Evolutionary conservation across 2,797 vertebrate genomes (phyloP).

Genomic region (Enteromius thamalakanensis): DNA sequence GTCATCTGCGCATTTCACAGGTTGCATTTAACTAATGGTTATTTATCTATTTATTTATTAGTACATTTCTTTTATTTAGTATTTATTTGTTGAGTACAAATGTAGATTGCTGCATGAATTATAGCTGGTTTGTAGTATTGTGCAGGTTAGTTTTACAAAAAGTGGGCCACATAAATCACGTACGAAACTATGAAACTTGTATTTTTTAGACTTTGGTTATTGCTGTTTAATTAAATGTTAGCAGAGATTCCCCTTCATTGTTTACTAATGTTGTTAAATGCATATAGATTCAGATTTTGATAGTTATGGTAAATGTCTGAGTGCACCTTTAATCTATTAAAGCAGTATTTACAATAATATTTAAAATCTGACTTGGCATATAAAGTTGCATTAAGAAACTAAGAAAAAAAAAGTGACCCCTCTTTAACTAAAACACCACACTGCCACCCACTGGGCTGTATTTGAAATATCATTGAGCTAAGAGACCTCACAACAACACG

Average conservation of each 20-base stretch:
- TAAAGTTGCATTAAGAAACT: background rate
- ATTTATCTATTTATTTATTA: background rate
- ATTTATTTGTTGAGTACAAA: background rate
- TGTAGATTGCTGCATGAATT: background rate
- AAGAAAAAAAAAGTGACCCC: background rate
- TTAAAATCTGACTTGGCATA: background rate
- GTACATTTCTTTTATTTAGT: background rate
- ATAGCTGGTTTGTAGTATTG: too few species aligned
- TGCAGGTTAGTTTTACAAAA: too few species aligned
- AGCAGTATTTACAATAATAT: background rate
- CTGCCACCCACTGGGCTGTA: background rate
- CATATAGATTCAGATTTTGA: background rate
- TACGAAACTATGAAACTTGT: background rate
- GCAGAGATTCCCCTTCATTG: too few species aligned
- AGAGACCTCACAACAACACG: background rate
- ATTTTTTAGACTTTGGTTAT: background rate
- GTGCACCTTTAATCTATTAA: background rate
- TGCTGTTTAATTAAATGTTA: background rate
- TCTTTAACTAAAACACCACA: background rate
- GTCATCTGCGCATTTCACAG: constrained; percentile 76
- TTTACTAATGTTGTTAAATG: too few species aligned
- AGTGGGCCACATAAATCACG: background rate
- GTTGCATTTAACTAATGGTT: background rate
- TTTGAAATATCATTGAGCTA: background rate
- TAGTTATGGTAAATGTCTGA: background rate